phyloP scores from a whole-genome alignment of 2,113 vertebrate genomes.

The Planiliza haematocheilus region DNA sequence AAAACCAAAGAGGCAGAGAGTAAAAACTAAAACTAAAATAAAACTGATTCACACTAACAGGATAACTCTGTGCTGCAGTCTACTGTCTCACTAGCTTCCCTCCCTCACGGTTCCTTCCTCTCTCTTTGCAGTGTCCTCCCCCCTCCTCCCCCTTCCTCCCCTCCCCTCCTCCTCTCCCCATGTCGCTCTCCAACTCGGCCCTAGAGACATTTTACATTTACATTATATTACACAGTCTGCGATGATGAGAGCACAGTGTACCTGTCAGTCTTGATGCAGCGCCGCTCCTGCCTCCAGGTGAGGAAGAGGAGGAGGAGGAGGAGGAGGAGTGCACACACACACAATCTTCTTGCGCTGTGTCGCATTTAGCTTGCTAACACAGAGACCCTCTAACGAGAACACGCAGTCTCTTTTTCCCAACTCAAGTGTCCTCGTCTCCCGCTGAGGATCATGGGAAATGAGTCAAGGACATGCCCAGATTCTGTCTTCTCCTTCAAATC shows the following conservation, averaged over 20 bases:
- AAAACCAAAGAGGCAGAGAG: neutral
- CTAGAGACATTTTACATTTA: constrained; percentile 53
- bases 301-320: constrained; percentile 24
- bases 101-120: neutral
- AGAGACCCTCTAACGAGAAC: constrained; percentile 6
- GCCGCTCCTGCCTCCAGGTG: constrained; percentile 44
- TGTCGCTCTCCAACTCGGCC: neutral
- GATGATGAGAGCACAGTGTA: constrained; percentile 61
- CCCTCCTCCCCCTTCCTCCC: neutral
- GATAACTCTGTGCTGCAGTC: neutral
- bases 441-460: constrained; percentile 34
- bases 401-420: neutral
- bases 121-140: neutral
- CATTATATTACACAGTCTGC: constrained; percentile 57
- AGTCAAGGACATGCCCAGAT: neutral
- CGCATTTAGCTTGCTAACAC: constrained; percentile 11
- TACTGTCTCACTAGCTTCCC: neutral
- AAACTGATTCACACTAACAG: neutral
- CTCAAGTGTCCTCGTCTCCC: neutral
- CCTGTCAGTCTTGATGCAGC: constrained; percentile 51
- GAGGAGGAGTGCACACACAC: constrained; percentile 7
- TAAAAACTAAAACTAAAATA: neutral
- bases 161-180: constrained; percentile 1
- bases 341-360: neutral
- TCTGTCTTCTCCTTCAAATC: neutral